Evolutionary conservation across 2,113 vertebrate species (phyloP), one percentile per base, ranked within the genome.

Genomic region (Aix galericulata): DNA sequence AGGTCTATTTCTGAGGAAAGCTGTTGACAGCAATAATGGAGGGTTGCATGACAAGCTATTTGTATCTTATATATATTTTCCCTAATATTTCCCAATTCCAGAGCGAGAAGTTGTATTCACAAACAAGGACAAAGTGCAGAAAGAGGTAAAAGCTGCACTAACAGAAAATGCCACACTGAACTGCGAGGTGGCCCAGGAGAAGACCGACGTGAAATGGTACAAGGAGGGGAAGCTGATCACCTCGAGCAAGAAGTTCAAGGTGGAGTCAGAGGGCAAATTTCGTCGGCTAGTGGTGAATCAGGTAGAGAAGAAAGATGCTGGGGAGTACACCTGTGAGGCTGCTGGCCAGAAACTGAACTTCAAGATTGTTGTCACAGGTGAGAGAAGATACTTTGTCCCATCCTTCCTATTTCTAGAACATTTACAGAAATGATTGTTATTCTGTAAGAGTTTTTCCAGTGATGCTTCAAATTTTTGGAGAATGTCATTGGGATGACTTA

Each of bases 181-280:
- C 94, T 98, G 98, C 27, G 96, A 91, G 53, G 97, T 98, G 63
- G 95, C 96, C 16, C 97, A 98, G 21, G 88, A 89, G 62, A 98
- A 98, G 86, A 97, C 96, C 2, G 98, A 98, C 32, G 98, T 98
- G 90, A 98, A 98, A 64, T 98, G 98, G 98, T 98, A 95, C 76
- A 98, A 98, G 89, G 96, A 98, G 5, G 97, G 98, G 29, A 98
- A 98, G 63, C 62, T 91, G 94, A 59, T 98, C 93, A 94, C 95
- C 87, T 95, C 97, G 64, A 98, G 97, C 76, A 94, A 93, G 93
- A 97, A 78, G 11, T 84, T 98, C 50, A 97, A 94, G 93, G 86
- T 98, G 26, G 98, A 98, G 56, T 86, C 94, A 0, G 97, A 98
- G 76, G 98, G 96, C 71, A 97, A 73, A 83, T 95, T 3, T 1